A percentile compares a stretch with the other conserved stretches of the same genome.
phyloP scores from a whole-genome alignment of 1,140 invertebrate genomes.

The Olivierus martensii region DNA sequence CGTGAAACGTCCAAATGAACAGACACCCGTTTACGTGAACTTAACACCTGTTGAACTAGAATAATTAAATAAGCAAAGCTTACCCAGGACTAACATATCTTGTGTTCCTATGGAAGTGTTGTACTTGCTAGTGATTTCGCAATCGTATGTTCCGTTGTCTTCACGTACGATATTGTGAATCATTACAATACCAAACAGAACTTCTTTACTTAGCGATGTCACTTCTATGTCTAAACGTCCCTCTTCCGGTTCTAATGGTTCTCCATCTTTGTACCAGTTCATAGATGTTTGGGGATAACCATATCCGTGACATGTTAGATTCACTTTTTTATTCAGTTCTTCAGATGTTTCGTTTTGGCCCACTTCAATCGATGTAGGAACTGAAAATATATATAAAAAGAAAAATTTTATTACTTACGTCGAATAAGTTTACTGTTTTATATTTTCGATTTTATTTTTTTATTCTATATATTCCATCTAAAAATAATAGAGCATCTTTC shows the following conservation, averaged over 20 bases:
- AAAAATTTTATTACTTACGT: background rate
- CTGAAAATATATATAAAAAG: conserved; percentile 11
- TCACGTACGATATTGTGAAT: conserved; percentile 11
- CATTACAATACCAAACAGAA: too few species aligned
- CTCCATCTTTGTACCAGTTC: conserved; percentile 12
- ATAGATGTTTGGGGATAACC: conserved; percentile 9
- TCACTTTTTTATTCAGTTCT: conserved; percentile 5
- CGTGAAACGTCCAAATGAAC: background rate
- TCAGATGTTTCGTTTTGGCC: conserved; percentile 2
- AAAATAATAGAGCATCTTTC: too few species aligned
- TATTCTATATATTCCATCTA: too few species aligned
- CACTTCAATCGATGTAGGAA: conserved; percentile 17
- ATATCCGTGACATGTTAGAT: conserved; percentile 14
- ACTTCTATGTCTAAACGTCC: background rate
- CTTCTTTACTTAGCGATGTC: too few species aligned
- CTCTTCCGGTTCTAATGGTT: conserved; percentile 3
- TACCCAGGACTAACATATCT: conserved; percentile 18
- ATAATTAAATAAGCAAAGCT: background rate
- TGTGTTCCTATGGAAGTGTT: conserved; percentile 12
- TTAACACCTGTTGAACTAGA: background rate
- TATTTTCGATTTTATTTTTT: too few species aligned
- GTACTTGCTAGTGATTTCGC: conserved; percentile 15
- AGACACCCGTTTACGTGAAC: background rate
- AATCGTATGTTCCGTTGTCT: conserved; percentile 19
- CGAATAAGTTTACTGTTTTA: too few species aligned